Percentiles rank a stretch among this genome's conserved stretches.
phyloP scores from a whole-genome alignment of 2,888 invertebrate species.

The Oscheius myriophilus region DNA sequence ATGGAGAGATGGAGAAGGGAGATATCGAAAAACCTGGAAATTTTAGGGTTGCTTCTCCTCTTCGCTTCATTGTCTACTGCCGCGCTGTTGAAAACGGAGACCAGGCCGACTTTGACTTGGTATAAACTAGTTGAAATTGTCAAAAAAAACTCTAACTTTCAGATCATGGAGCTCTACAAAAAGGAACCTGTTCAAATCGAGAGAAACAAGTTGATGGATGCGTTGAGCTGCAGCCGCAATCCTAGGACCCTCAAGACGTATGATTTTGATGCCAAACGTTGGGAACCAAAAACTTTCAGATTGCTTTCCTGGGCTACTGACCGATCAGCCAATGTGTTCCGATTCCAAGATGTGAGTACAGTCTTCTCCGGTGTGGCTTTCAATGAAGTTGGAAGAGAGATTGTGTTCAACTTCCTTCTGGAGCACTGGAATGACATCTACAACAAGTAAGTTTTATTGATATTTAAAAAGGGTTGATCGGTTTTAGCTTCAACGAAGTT shows the following conservation, averaged over 20 bases:
- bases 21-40: too few relatives aligned
- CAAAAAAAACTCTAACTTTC: too few relatives aligned
- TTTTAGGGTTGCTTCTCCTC: constrained; percentile 61
- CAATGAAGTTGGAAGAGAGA: constrained; percentile 56
- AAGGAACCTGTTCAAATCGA: constrained; percentile 59
- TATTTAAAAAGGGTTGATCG: not conserved
- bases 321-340: constrained; percentile 50
- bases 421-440: constrained; percentile 63
- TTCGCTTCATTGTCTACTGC: constrained; percentile 61
- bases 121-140: constrained; percentile 28
- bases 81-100: constrained; percentile 62
- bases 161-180: constrained; percentile 39
- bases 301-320: constrained; percentile 58
- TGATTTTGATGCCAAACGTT: not conserved
- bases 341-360: constrained; percentile 61
- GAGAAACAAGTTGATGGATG: constrained; percentile 53
- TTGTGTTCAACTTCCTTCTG: constrained; percentile 63
- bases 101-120: constrained; percentile 52
- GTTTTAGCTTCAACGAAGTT: constrained; percentile 28
- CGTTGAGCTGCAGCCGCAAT: constrained; percentile 60
- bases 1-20: not conserved
- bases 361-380: constrained; percentile 51
- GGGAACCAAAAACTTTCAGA: constrained; percentile 37
- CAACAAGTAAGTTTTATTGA: constrained; percentile 40
- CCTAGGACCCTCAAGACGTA: constrained; percentile 61